Conservation (phyloP, 2,888 invertebrate genomes). For the Helicoverpa assulta region DNA sequence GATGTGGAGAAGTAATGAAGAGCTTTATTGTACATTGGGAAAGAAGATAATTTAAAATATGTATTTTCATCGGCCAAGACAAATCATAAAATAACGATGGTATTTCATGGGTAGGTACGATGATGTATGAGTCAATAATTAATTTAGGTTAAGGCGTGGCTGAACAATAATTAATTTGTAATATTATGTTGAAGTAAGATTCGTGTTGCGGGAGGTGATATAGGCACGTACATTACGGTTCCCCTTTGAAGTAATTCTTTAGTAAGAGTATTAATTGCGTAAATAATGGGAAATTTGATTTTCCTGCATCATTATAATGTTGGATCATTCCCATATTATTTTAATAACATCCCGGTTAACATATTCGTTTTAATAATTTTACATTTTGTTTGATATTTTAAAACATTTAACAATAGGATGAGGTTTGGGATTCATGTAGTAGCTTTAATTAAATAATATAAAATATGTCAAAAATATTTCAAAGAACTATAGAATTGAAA, state of each 20-base stretch:
- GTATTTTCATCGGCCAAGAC: constrained; percentile 7
- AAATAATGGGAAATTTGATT: not conserved
- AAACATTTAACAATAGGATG: no score
- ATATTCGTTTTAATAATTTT: no score
- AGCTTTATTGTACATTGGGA: not conserved
- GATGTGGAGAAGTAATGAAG: not conserved
- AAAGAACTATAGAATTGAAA: no score
- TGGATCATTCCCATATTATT: not conserved
- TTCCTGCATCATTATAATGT: not conserved
- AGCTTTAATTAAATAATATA: no score
- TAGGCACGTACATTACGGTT: not conserved
- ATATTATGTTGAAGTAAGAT: not conserved
- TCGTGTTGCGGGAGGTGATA: not conserved
- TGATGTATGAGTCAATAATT: no score
- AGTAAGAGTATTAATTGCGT: not conserved
- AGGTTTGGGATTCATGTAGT: no score
- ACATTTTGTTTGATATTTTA: no score
- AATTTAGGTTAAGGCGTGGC: not conserved
- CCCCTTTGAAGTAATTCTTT: not conserved
- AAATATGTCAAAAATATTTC: no score
- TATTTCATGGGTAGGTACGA: not conserved
- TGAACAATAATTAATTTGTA: not conserved
- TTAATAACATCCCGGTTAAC: no score
- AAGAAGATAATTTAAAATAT: not conserved
- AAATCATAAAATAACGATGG: no score